A percentile compares a stretch with the other conserved stretches of the same genome.
Evolutionary conservation across 2,888 invertebrate genomes (phyloP).

Genomic region (Acanthosepion esculentum): DNA sequence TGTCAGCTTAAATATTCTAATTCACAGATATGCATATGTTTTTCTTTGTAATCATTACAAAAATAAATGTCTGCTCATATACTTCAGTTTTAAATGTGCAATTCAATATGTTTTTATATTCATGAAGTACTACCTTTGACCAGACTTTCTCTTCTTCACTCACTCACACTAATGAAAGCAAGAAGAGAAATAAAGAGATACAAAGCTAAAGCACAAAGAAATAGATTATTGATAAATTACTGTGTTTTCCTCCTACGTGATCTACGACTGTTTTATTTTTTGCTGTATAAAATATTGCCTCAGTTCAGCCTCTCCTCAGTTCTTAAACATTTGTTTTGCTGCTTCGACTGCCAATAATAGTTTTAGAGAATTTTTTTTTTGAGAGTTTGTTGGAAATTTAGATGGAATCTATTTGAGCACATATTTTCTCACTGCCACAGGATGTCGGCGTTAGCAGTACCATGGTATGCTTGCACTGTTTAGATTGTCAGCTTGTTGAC

Average conservation of each 20-base stretch:
- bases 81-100: background rate
- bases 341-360: background rate
- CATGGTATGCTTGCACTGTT: background rate
- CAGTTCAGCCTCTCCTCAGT: background rate
- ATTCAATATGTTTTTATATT: background rate
- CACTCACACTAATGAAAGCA: background rate
- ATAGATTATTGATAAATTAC: background rate
- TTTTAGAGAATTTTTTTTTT: background rate
- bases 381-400: slow-evolving; percentile 15
- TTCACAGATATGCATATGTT: too few relatives aligned
- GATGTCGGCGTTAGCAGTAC: background rate
- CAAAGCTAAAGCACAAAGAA: background rate
- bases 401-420: background rate
- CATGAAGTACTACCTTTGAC: background rate
- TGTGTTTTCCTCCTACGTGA: background rate
- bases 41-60: background rate
- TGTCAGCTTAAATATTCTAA: too few relatives aligned
- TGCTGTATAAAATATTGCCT: background rate
- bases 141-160: background rate
- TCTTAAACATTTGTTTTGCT: slow-evolving; percentile 4
- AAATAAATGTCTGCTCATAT: background rate
- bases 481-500: background rate
- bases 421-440: background rate
- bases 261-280: background rate
- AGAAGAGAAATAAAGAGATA: background rate